These are phyloP conservation scores for Alethe castanea DNA, from an alignment of 2,113 vertebrate genomes.

Conservation along the genomic window DNA sequence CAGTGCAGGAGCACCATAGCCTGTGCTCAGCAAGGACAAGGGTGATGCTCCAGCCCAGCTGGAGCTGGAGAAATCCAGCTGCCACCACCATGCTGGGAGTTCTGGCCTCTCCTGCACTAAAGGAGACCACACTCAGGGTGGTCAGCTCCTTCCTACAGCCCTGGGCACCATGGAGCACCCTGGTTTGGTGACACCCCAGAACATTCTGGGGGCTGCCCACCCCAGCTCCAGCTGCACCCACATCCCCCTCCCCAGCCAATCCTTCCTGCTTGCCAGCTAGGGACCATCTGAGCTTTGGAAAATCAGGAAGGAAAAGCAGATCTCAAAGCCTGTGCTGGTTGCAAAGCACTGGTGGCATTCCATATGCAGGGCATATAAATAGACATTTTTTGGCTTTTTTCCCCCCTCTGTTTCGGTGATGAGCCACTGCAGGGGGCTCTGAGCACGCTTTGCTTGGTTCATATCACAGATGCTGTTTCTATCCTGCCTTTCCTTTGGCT, in stretches of 20 bases:
- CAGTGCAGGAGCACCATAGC: fast-evolving
- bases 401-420: fast-evolving
- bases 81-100: fast-evolving
- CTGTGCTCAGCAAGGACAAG: fast-evolving
- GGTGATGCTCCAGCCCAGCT: neutral
- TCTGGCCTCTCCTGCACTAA: neutral
- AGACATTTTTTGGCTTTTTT: neutral
- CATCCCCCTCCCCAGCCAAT: neutral
- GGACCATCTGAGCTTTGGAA: neutral
- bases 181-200: neutral
- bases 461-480: neutral
- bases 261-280: too few relatives aligned
- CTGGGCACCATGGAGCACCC: fast-evolving
- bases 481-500: fast-evolving
- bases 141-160: too few relatives aligned
- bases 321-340: fast-evolving
- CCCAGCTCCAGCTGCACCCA: neutral
- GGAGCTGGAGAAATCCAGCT: neutral
- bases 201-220: neutral
- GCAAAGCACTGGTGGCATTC: fast-evolving
- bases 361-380: fast-evolving
- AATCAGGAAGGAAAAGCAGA: neutral
- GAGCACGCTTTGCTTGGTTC: neutral
- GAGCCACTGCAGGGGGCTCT: neutral
- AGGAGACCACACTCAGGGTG: neutral